Evolutionary conservation across 2,797 vertebrate species (phyloP).

Genomic region (Pogoniulus pusillus): DNA sequence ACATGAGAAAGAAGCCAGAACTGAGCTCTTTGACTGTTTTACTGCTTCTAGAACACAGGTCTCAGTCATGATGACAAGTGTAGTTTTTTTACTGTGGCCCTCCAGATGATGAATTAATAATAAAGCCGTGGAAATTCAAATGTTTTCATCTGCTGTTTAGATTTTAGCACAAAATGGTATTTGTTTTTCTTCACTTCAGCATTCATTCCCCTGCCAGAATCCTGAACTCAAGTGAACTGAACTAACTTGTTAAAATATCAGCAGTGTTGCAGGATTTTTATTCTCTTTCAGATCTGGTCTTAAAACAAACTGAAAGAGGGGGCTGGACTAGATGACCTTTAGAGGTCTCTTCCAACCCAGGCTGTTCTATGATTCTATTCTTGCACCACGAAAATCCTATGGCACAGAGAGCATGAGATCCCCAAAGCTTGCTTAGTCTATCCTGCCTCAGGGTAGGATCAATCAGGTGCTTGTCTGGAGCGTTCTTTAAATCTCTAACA

Average conservation of each 20-base stretch:
- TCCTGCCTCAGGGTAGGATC: neutral
- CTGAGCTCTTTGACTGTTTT: neutral
- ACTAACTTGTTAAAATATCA: neutral
- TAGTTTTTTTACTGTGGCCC: neutral
- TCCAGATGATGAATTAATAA: neutral
- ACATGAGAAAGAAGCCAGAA: neutral
- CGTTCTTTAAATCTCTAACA: neutral
- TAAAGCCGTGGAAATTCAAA: neutral
- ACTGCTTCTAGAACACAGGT: neutral
- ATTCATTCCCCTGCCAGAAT: neutral
- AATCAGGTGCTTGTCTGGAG: neutral
- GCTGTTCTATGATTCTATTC: neutral
- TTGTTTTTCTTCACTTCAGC: conserved; percentile 14
- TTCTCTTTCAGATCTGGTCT: neutral
- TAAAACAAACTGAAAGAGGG: neutral
- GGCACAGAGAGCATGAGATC: neutral
- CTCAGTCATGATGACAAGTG: neutral
- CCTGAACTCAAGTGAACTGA: conserved; percentile 4
- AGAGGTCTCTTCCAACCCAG: too few species aligned
- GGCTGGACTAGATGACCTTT: too few species aligned
- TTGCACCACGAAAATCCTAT: neutral
- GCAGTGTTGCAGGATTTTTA: neutral
- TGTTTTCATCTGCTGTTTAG: neutral
- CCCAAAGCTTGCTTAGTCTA: neutral
- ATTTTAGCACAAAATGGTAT: neutral